phyloP scores from a whole-genome alignment of 2,113 vertebrate genomes.

The Poecile atricapillus region DNA sequence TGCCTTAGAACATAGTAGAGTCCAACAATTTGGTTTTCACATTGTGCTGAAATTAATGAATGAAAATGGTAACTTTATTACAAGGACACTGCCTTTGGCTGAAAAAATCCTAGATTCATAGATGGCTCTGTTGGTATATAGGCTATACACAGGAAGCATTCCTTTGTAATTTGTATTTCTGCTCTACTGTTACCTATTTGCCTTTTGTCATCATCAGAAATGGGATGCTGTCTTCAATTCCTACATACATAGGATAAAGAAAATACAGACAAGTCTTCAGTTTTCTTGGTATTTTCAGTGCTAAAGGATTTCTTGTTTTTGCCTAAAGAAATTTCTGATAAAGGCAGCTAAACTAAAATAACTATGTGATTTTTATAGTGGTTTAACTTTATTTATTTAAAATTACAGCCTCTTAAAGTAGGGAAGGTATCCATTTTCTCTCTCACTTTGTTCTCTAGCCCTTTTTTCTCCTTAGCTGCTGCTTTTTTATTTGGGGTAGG shows the following conservation, averaged over 20 bases:
- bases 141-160: background rate
- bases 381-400: background rate
- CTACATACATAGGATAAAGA: background rate
- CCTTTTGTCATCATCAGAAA: background rate
- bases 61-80: background rate
- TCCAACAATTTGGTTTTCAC: background rate
- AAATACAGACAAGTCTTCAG: background rate
- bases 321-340: background rate
- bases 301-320: background rate
- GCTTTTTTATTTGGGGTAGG: background rate
- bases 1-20: background rate
- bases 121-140: background rate
- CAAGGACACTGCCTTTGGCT: background rate
- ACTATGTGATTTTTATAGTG: background rate
- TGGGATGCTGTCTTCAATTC: background rate
- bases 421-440: background rate
- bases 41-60: background rate
- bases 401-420: background rate
- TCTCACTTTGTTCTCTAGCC: background rate
- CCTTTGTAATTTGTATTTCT: background rate
- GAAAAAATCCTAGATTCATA: background rate
- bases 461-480: background rate
- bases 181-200: background rate
- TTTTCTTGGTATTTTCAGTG: background rate
- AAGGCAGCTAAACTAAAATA: background rate